These are phyloP conservation scores for Aldabrachelys gigantea DNA, from an alignment of 2,113 vertebrate genomes.

Conservation along the genomic window DNA sequence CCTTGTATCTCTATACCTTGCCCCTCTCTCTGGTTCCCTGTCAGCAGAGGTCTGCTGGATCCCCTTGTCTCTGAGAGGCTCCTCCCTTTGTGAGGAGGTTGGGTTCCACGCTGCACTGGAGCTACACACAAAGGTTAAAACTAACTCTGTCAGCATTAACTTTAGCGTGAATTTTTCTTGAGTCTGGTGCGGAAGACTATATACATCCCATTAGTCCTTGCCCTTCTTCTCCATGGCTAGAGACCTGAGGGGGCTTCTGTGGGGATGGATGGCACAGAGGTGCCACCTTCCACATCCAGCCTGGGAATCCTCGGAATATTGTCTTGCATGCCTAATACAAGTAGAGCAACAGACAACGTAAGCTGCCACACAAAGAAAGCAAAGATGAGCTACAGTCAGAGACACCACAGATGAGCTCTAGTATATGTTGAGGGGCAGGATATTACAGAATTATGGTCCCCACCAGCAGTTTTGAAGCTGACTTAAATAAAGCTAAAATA, in stretches of 20 bases:
- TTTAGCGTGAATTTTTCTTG: background rate
- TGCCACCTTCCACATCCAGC: background rate
- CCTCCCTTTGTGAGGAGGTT: background rate
- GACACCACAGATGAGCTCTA: background rate
- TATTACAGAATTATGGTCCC: background rate
- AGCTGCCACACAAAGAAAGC: background rate
- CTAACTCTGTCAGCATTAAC: background rate
- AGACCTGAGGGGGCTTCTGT: background rate
- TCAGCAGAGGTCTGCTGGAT: background rate
- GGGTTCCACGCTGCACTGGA: background rate
- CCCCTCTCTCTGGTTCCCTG: background rate
- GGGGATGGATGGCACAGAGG: background rate
- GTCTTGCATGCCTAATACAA: background rate
- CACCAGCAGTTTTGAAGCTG: background rate
- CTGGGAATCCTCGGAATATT: background rate
- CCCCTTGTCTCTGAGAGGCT: background rate
- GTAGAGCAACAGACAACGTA: background rate
- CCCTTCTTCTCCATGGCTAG: background rate
- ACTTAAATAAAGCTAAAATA: background rate
- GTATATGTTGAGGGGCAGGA: background rate
- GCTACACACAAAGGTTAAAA: background rate
- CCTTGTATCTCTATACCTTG: fast-evolving
- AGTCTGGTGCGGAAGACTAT: background rate
- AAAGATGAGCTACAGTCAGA: background rate
- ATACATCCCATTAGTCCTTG: background rate